phyloP scores from a whole-genome alignment of 2,888 invertebrate species.

The Cinara cedri region DNA sequence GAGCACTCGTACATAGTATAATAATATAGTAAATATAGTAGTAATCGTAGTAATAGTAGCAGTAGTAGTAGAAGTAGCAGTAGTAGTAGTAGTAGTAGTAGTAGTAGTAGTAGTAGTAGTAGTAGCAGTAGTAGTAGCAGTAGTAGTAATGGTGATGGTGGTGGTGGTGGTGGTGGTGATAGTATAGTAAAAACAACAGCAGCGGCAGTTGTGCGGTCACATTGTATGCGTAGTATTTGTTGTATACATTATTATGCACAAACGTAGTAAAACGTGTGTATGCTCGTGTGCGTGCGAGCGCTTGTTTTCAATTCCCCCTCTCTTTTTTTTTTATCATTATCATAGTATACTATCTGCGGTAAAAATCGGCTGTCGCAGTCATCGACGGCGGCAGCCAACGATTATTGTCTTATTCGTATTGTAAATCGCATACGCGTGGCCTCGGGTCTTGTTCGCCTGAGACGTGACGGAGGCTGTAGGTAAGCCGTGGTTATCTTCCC shows the following conservation, averaged over 20 bases:
- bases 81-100: constrained; percentile 1
- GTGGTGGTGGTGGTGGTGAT: neutral
- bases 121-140: neutral
- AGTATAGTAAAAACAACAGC: neutral
- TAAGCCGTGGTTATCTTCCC: neutral
- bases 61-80: neutral
- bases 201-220: too few relatives aligned
- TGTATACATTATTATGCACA: neutral
- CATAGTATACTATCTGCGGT: neutral
- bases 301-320: constrained; percentile 4
- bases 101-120: neutral
- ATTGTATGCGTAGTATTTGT: too few relatives aligned
- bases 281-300: neutral
- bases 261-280: neutral
- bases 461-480: too few relatives aligned
- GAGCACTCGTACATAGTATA: neutral
- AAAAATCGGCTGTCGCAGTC: constrained; percentile 22
- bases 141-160: neutral
- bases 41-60: neutral
- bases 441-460: neutral
- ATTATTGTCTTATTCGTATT: constrained; percentile 32
- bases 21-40: neutral
- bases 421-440: neutral
- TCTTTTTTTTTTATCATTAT: constrained; percentile 44
- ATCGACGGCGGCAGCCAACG: constrained; percentile 7